Percentiles rank a stretch among this genome's conserved stretches.
Evolutionary conservation across 2,888 invertebrate genomes (phyloP).

Genomic region (Stratiomys singularior): DNA sequence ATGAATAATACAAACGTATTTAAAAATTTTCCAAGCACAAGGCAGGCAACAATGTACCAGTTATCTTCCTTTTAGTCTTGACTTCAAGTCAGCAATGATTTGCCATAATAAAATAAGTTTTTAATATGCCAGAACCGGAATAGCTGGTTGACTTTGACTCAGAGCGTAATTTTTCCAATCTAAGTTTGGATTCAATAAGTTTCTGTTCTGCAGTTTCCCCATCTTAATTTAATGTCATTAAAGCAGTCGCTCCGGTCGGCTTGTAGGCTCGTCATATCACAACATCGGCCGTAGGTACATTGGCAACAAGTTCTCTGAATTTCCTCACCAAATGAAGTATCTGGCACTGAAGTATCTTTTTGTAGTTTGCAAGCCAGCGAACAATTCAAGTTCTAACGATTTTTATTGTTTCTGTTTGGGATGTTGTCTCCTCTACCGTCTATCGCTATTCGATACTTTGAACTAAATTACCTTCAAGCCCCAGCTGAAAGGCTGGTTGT

Average conservation of each 20-base stretch:
- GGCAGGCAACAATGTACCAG: no score
- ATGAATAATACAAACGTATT: no score
- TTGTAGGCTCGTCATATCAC: no score
- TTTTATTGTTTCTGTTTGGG: neutral
- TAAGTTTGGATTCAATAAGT: neutral
- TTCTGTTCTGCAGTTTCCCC: neutral
- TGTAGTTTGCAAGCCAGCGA: neutral
- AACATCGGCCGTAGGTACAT: neutral
- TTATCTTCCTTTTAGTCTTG: neutral
- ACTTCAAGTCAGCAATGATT: neutral
- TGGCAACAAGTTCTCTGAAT: neutral
- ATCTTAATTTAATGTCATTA: slow-evolving; percentile 10
- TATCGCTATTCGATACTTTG: neutral
- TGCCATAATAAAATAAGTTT: neutral
- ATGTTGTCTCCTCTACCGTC: neutral
- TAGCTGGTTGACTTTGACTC: neutral
- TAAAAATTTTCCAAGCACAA: no score
- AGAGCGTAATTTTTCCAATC: neutral
- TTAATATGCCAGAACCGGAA: neutral
- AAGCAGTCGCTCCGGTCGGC: neutral
- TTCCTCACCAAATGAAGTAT: neutral
- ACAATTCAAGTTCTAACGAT: neutral
- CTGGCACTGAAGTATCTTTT: neutral
- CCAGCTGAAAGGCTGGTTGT: neutral
- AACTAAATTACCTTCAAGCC: neutral